These are phyloP conservation scores for Lasioglossum malachurum DNA, from an alignment of 2,888 invertebrate genomes.

Conservation along the genomic window DNA sequence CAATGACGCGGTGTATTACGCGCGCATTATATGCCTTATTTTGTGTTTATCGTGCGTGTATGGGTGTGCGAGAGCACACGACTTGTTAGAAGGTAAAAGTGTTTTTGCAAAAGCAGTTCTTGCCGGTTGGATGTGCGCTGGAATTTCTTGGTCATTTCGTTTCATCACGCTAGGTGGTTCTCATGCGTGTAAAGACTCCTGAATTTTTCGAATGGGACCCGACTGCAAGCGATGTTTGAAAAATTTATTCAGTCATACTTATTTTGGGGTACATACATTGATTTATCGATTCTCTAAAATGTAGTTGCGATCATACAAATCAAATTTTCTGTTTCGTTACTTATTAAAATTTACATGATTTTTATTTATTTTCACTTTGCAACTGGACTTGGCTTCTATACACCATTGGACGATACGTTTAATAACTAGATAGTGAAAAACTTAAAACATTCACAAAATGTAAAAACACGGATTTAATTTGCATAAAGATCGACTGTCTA, in stretches of 20 bases:
- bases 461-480: too few relatives aligned
- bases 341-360: too few relatives aligned
- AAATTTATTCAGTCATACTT: not conserved
- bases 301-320: not conserved
- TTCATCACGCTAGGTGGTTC: conserved; percentile 32
- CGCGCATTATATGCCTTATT: conserved; percentile 22
- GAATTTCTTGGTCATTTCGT: conserved; percentile 22
- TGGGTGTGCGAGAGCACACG: not conserved
- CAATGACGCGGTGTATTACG: conserved; percentile 36
- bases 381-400: too few relatives aligned
- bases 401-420: too few relatives aligned
- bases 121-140: conserved; percentile 13
- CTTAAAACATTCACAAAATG: too few relatives aligned
- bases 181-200: not conserved
- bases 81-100: conserved; percentile 36
- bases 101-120: conserved; percentile 30
- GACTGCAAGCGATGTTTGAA: not conserved
- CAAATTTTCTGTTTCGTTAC: not conserved
- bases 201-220: not conserved
- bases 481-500: too few relatives aligned
- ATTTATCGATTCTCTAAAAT: not conserved
- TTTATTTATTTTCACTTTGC: too few relatives aligned
- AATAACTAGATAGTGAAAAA: too few relatives aligned
- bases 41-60: conserved; percentile 27
- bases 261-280: not conserved